phyloP scores from a whole-genome alignment of 2,113 vertebrate genomes.

The Chascanopsetta lugubris region DNA sequence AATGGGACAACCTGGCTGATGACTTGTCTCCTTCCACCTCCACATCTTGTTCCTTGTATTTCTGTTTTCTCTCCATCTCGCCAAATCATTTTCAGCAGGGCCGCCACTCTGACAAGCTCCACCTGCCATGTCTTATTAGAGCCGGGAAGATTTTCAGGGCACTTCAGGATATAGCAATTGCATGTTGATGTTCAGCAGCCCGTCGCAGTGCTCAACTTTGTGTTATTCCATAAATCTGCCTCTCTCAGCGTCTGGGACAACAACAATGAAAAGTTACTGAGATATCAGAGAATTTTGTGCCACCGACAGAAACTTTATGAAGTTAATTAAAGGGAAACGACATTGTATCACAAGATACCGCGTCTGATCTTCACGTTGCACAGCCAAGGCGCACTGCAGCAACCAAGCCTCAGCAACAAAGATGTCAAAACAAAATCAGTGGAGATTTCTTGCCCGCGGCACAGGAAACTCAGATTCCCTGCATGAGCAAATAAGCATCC shows the following conservation, averaged over 20 bases:
- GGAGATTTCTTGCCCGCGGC: slow-evolving; percentile 2
- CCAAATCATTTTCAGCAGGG: slow-evolving; percentile 56
- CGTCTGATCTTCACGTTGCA: neutral
- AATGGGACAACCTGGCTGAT: slow-evolving; percentile 31
- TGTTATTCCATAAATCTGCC: slow-evolving; percentile 20
- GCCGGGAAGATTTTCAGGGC: slow-evolving; percentile 32
- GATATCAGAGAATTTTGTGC: neutral
- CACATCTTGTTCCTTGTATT: slow-evolving; percentile 12
- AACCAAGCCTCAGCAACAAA: neutral
- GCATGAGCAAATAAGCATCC: too few relatives aligned
- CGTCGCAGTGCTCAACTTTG: slow-evolving; percentile 19
- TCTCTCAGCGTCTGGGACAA: neutral
- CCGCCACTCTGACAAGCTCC: slow-evolving; percentile 46
- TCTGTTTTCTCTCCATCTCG: slow-evolving; percentile 22
- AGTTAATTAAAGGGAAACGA: neutral
- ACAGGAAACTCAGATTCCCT: slow-evolving; percentile 18
- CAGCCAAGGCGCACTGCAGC: too few relatives aligned
- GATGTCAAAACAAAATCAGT: slow-evolving; percentile 9
- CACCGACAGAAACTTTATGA: slow-evolving; percentile 1
- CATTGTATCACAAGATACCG: slow-evolving; percentile 2
- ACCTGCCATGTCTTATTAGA: slow-evolving; percentile 52
- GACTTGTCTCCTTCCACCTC: slow-evolving; percentile 28
- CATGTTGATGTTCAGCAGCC: slow-evolving; percentile 20
- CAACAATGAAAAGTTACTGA: neutral
- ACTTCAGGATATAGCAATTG: slow-evolving; percentile 25